A percentile compares a stretch with the other conserved stretches of the same genome.
phyloP scores from a whole-genome alignment of 2,797 vertebrate species.

The Danio kyathit region DNA sequence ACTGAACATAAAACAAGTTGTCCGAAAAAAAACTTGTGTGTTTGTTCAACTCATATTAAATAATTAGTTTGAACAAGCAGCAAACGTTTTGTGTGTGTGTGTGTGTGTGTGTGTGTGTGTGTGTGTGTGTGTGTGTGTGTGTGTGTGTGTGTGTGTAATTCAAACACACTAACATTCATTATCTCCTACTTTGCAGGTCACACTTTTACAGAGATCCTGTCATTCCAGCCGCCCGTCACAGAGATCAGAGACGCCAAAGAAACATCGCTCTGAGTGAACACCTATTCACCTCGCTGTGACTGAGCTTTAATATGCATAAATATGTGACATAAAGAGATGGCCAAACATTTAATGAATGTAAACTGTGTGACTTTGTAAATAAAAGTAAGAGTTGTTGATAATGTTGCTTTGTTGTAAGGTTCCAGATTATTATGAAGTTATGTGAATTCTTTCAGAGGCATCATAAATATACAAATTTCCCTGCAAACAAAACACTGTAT shows the following conservation, averaged over 20 bases:
- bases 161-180: too few relatives aligned
- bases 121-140: too few relatives aligned
- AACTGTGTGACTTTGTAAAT: not conserved
- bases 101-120: too few relatives aligned
- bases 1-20: too few relatives aligned
- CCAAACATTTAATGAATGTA: not conserved
- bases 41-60: too few relatives aligned
- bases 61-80: too few relatives aligned
- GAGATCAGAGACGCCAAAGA: constrained; percentile 74
- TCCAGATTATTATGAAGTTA: not conserved
- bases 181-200: constrained; percentile 80
- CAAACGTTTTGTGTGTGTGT: too few relatives aligned
- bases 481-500: not conserved
- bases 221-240: constrained; percentile 83
- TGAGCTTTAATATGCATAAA: not conserved
- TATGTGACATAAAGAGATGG: not conserved
- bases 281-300: not conserved
- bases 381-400: not conserved
- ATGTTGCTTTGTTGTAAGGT: not conserved
- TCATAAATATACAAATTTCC: constrained; percentile 8
- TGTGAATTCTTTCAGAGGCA: not conserved
- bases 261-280: constrained; percentile 72
- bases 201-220: constrained; percentile 93
- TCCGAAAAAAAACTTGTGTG: too few relatives aligned
- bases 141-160: too few relatives aligned